These are phyloP conservation scores for Neopipo cinnamomea DNA, from an alignment of 2,113 vertebrate genomes.

Conservation along the genomic window DNA sequence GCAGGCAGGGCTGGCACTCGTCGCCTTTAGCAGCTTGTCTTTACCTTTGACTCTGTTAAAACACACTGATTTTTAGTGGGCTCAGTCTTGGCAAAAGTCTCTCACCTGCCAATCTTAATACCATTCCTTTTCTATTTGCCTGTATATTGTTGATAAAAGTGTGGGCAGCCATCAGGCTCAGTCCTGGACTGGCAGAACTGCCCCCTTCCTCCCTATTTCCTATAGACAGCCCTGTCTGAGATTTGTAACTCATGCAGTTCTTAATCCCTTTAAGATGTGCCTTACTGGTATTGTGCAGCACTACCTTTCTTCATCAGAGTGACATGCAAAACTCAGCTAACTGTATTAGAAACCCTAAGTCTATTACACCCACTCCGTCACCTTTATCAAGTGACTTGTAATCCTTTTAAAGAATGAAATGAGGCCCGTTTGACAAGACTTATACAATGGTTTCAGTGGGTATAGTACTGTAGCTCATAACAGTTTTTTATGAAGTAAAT, in stretches of 20 bases:
- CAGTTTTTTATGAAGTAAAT: background rate
- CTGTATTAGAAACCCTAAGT: background rate
- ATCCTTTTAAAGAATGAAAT: slow-evolving; percentile 3
- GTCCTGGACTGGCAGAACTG: background rate
- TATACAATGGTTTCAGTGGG: background rate
- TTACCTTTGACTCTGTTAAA: background rate
- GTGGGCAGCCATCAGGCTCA: background rate
- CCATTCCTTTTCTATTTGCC: background rate
- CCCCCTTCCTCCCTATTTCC: background rate
- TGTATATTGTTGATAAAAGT: background rate
- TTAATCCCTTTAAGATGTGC: background rate
- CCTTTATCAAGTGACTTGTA: background rate
- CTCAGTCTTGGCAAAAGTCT: background rate
- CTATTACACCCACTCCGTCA: background rate
- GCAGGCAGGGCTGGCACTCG: background rate
- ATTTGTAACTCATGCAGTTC: background rate
- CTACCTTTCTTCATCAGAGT: background rate
- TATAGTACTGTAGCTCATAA: background rate
- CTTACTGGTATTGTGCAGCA: background rate
- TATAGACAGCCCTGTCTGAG: background rate
- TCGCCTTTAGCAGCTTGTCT: background rate
- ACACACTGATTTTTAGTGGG: background rate
- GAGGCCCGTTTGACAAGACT: background rate
- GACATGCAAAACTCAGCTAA: background rate
- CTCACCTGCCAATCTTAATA: background rate